A percentile compares a stretch with the other conserved stretches of the same genome.
Conservation (phyloP, 2,888 invertebrate species). For the Taphrorychus bicolor region DNA sequence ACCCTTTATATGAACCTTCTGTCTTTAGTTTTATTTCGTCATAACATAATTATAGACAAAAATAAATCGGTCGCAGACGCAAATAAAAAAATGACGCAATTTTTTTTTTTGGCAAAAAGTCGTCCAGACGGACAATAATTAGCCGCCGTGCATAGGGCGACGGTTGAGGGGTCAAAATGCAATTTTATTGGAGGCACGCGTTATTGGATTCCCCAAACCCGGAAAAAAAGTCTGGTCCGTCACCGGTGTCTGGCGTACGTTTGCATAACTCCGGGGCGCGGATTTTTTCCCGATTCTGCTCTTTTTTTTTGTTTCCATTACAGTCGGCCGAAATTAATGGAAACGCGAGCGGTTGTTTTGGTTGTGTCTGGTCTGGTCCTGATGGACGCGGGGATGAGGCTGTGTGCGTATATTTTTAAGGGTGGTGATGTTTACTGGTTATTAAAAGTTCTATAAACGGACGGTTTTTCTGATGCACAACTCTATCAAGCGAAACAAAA, state of each 20-base stretch:
- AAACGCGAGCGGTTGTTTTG: background rate
- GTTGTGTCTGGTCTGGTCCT: constrained; percentile 1
- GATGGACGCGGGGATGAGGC: constrained; percentile 1
- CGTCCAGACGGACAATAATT: constrained; percentile 27
- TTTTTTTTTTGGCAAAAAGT: too few species aligned
- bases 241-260: constrained; percentile 14
- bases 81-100: too few species aligned
- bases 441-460: background rate
- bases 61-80: too few species aligned
- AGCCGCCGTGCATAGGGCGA: constrained; percentile 10
- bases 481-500: background rate
- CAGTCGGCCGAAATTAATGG: background rate
- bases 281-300: constrained; percentile 2
- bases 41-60: too few species aligned
- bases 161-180: constrained; percentile 12
- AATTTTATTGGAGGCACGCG: constrained; percentile 23
- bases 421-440: too few species aligned
- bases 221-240: constrained; percentile 12
- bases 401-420: background rate
- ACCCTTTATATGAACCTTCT: too few species aligned
- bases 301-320: background rate
- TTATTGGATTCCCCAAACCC: constrained; percentile 6
- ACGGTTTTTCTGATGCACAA: too few species aligned
- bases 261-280: constrained; percentile 1
- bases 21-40: too few species aligned